phyloP scores from a whole-genome alignment of 1,140 invertebrate genomes.

The Polypedilum pembai region DNA sequence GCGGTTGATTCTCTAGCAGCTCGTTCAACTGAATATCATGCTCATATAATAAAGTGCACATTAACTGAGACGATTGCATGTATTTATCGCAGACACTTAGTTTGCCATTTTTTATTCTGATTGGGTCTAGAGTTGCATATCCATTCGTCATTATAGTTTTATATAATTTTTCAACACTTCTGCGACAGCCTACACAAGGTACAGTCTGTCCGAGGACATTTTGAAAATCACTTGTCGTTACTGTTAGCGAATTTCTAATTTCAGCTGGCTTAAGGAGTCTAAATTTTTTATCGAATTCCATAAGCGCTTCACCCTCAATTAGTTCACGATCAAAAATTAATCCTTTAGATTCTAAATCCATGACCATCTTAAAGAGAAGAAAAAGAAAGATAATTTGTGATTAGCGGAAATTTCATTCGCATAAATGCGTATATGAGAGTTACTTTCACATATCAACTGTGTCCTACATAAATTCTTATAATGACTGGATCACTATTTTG shows the following conservation, averaged over 20 bases:
- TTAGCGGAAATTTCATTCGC: neutral
- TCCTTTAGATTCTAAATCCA: conserved; percentile 77
- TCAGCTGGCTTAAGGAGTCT: conserved; percentile 68
- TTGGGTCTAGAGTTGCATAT: conserved; percentile 74
- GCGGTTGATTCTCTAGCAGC: conserved; percentile 70
- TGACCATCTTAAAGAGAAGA: conserved; percentile 67
- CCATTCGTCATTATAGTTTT: conserved; percentile 71
- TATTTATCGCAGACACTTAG: conserved; percentile 71
- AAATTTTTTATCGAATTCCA: conserved; percentile 75
- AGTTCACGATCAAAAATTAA: conserved; percentile 68
- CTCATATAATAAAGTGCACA: conserved; percentile 75
- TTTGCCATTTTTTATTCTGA: conserved; percentile 62
- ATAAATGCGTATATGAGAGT: neutral
- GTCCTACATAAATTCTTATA: conserved; percentile 3
- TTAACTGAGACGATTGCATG: conserved; percentile 62
- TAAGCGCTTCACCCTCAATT: conserved; percentile 69
- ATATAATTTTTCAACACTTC: conserved; percentile 80
- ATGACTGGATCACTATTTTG: no score
- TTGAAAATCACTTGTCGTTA: conserved; percentile 73
- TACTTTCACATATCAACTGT: neutral
- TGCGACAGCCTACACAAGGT: conserved; percentile 84
- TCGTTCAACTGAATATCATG: conserved; percentile 71
- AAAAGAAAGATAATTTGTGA: neutral
- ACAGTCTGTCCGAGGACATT: conserved; percentile 78
- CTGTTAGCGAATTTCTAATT: conserved; percentile 69